Evolutionary conservation across 2,113 vertebrate genomes (phyloP).

Genomic region (Ameiurus melas): DNA sequence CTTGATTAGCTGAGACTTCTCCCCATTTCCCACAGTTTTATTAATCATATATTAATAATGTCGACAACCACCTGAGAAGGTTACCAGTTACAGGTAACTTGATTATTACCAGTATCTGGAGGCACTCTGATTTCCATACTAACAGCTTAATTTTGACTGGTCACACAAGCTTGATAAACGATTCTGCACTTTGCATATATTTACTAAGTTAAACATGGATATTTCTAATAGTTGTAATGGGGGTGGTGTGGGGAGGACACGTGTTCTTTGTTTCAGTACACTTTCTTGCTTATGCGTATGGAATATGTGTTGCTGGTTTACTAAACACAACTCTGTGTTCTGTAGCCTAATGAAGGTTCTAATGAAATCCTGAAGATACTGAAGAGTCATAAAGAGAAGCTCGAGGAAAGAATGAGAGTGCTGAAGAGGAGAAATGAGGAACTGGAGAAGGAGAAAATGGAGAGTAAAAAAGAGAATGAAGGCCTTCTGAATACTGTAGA

Average conservation of each 20-base stretch:
- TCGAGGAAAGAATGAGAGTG: slow-evolving; percentile 71
- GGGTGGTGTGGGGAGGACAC: too few relatives aligned
- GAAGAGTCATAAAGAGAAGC: slow-evolving; percentile 74
- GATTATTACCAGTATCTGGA: background rate
- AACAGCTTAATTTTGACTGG: background rate
- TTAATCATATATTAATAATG: background rate
- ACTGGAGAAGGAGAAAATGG: slow-evolving; percentile 65
- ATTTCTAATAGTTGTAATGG: background rate
- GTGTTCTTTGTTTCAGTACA: background rate
- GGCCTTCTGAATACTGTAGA: slow-evolving; percentile 63
- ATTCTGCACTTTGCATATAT: background rate
- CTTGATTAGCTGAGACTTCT: background rate
- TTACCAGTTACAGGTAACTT: background rate
- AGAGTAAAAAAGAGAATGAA: slow-evolving; percentile 65
- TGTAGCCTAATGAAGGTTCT: slow-evolving; percentile 66
- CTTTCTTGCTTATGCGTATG: background rate
- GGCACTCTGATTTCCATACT: background rate
- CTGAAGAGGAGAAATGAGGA: slow-evolving; percentile 70
- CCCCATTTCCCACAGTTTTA: background rate
- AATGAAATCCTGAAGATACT: slow-evolving; percentile 72
- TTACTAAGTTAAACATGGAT: background rate
- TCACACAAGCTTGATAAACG: background rate
- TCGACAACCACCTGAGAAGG: background rate
- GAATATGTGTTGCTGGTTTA: background rate
- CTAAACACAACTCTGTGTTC: slow-evolving; percentile 22